Conservation (phyloP, 2,113 vertebrate genomes). For the Benitochromis conjunctus region DNA sequence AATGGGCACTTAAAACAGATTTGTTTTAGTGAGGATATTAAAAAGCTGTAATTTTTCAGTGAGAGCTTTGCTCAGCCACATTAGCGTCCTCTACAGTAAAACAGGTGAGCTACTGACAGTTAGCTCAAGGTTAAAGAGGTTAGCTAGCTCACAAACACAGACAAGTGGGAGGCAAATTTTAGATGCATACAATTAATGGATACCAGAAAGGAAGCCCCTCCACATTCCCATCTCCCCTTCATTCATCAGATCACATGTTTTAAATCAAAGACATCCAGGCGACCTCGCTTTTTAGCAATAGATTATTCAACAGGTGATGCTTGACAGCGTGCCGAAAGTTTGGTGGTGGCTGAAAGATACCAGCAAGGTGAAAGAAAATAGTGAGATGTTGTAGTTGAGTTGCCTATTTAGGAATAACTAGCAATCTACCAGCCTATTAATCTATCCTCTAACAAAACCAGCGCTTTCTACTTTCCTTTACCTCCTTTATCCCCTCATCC, state of each 20-base stretch:
- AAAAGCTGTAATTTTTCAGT: not conserved
- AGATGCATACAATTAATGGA: not conserved
- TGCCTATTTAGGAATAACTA: not conserved
- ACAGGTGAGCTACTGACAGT: constrained; percentile 29
- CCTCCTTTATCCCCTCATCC: constrained; percentile 52
- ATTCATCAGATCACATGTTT: not conserved
- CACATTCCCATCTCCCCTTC: not conserved
- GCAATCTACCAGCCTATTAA: not conserved
- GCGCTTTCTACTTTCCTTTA: constrained; percentile 21
- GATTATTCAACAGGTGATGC: not conserved
- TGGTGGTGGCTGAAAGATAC: not conserved
- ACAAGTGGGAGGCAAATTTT: not conserved
- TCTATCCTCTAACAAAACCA: constrained; percentile 25
- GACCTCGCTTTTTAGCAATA: not conserved
- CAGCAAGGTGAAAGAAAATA: not conserved
- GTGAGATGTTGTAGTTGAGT: not conserved
- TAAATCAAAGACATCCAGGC: not conserved
- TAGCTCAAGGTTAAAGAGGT: not conserved
- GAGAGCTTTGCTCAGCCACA: constrained; percentile 33
- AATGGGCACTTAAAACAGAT: not conserved
- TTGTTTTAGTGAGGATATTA: not conserved
- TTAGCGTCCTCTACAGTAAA: constrained; percentile 15
- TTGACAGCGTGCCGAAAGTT: not conserved
- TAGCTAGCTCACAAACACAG: constrained; percentile 31
- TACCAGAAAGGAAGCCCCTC: not conserved